Evolutionary conservation across 2,888 invertebrate species (phyloP).

Genomic region (Hirtodrosophila alboralis): DNA sequence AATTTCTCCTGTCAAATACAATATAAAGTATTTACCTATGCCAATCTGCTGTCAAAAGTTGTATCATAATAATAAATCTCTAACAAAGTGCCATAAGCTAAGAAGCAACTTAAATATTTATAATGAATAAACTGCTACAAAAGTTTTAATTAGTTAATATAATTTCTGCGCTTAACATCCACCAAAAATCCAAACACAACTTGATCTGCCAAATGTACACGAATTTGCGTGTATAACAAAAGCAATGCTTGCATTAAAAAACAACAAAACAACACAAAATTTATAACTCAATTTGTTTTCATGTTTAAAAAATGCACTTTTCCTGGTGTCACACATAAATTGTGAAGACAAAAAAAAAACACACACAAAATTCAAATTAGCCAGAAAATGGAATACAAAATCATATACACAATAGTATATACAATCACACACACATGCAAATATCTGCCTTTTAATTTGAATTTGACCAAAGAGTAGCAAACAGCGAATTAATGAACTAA

Average conservation of each 20-base stretch:
- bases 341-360: slow-evolving; percentile 31
- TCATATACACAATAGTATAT: slow-evolving; percentile 1
- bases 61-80: neutral
- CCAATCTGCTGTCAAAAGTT: slow-evolving; percentile 45
- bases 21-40: slow-evolving; percentile 37
- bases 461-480: slow-evolving; percentile 54
- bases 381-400: slow-evolving; percentile 7
- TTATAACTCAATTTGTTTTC: slow-evolving; percentile 63
- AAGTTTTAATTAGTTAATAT: slow-evolving; percentile 35
- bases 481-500: slow-evolving; percentile 69
- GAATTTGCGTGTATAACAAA: slow-evolving; percentile 8
- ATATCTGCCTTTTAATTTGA: slow-evolving; percentile 65
- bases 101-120: slow-evolving; percentile 23
- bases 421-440: slow-evolving; percentile 8
- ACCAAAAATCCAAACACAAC: slow-evolving; percentile 1
- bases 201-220: slow-evolving; percentile 2
- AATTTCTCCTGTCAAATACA: neutral
- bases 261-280: slow-evolving; percentile 44
- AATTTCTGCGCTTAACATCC: slow-evolving; percentile 1
- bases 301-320: slow-evolving; percentile 34
- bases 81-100: neutral
- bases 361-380: slow-evolving; percentile 66
- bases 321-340: slow-evolving; percentile 56
- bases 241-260: slow-evolving; percentile 60
- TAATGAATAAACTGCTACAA: slow-evolving; percentile 10